These are phyloP conservation scores for Muntiacus reevesi DNA, from an alignment of 2,113 vertebrate species.

Conservation along the genomic window DNA sequence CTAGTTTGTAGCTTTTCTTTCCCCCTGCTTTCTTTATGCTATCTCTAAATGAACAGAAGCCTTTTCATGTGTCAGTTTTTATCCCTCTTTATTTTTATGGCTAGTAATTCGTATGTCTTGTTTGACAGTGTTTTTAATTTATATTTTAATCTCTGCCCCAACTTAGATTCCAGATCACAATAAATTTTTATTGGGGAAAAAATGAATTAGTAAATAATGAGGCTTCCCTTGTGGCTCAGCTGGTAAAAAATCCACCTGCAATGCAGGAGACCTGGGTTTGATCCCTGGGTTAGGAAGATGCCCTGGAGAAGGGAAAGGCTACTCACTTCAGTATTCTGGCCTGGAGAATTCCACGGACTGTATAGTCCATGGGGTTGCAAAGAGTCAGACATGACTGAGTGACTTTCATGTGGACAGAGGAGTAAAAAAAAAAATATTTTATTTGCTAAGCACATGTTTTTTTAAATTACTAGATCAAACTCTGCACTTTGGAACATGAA, in stretches of 20 bases:
- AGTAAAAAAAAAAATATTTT: constrained; percentile 22
- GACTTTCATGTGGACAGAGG: neutral
- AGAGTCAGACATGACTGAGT: neutral
- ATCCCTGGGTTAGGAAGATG: neutral
- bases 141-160: constrained; percentile 27
- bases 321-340: neutral
- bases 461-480: neutral
- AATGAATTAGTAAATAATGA: constrained; percentile 35
- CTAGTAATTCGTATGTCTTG: constrained; percentile 15
- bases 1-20: neutral
- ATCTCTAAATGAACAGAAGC: constrained; percentile 34
- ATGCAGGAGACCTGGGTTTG: neutral
- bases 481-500: neutral
- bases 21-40: neutral
- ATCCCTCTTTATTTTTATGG: constrained; percentile 21
- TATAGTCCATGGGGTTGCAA: neutral
- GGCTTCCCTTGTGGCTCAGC: neutral
- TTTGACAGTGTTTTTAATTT: constrained; percentile 43
- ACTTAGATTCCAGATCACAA: neutral
- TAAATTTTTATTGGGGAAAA: constrained; percentile 21
- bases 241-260: neutral
- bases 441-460: neutral
- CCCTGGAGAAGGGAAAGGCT: neutral
- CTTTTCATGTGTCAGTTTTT: constrained; percentile 23
- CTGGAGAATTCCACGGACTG: neutral